Evolutionary conservation across 2,888 invertebrate species (phyloP).

Genomic region (Melipona bicolor): DNA sequence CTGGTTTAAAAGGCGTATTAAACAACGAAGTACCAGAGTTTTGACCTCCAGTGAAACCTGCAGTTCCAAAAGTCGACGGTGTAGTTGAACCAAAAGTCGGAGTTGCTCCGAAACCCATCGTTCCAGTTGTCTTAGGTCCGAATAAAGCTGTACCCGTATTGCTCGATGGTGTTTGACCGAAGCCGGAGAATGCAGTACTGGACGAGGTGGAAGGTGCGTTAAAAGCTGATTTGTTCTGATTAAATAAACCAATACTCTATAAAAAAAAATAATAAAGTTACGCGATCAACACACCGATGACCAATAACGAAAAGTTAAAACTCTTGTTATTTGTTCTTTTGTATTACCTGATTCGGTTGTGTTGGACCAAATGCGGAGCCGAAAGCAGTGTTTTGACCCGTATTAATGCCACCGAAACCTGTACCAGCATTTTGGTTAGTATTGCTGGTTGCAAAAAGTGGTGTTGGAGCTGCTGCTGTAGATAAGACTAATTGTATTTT

Average conservation of each 20-base stretch:
- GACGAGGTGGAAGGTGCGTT: conserved; percentile 80
- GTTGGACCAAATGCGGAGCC: conserved; percentile 81
- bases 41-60: conserved; percentile 75
- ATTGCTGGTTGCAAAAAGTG: conserved; percentile 80
- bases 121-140: conserved; percentile 83
- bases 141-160: conserved; percentile 79
- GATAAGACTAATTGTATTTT: conserved; percentile 49
- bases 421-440: conserved; percentile 80
- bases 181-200: conserved; percentile 83
- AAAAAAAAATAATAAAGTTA: background rate
- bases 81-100: conserved; percentile 76
- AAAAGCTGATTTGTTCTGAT: conserved; percentile 83
- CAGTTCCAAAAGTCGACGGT: conserved; percentile 75
- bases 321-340: background rate
- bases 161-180: conserved; percentile 79
- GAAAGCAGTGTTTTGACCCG: conserved; percentile 80
- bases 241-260: conserved; percentile 83
- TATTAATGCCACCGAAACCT: conserved; percentile 79
- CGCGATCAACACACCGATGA: background rate
- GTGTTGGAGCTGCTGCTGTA: conserved; percentile 79
- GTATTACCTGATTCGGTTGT: conserved; percentile 81
- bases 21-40: conserved; percentile 83
- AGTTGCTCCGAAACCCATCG: conserved; percentile 83
- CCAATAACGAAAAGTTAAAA: background rate
- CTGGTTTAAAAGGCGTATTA: conserved; percentile 84